phyloP scores from a whole-genome alignment of 2,797 vertebrate species.

The Poecile montanus region DNA sequence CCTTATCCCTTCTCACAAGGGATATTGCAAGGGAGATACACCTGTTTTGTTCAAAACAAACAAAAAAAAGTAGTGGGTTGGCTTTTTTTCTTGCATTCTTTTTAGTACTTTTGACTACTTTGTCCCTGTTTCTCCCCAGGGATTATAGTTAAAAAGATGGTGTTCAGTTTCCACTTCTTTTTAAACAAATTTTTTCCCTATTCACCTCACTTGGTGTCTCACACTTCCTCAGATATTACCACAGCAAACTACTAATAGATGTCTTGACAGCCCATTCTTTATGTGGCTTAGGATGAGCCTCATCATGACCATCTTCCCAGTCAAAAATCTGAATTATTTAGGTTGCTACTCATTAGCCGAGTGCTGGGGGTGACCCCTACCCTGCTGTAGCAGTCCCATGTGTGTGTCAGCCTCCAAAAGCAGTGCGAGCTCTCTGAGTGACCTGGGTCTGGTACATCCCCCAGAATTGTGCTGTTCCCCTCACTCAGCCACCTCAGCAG shows the following conservation, averaged over 20 bases:
- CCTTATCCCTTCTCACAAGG: background rate
- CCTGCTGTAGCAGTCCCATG: rapidly evolving
- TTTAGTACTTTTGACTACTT: background rate
- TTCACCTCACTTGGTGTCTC: background rate
- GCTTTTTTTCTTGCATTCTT: background rate
- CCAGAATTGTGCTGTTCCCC: rapidly evolving
- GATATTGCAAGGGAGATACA: background rate
- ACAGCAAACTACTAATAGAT: background rate
- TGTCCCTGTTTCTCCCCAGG: background rate
- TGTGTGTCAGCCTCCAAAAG: background rate
- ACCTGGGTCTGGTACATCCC: background rate
- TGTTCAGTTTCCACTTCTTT: background rate
- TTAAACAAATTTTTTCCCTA: background rate
- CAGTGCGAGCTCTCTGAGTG: background rate
- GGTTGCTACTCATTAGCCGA: background rate
- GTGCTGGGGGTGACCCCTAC: background rate
- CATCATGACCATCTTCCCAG: background rate
- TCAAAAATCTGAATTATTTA: background rate
- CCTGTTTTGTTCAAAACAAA: background rate
- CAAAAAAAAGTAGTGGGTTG: rapidly evolving
- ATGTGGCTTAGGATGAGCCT: background rate
- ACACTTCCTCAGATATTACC: background rate
- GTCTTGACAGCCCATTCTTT: background rate
- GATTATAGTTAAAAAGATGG: background rate
- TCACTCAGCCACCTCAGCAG: rapidly evolving